Evolutionary conservation across 2,797 vertebrate species (phyloP).

Genomic region (Nyctalus aviator): DNA sequence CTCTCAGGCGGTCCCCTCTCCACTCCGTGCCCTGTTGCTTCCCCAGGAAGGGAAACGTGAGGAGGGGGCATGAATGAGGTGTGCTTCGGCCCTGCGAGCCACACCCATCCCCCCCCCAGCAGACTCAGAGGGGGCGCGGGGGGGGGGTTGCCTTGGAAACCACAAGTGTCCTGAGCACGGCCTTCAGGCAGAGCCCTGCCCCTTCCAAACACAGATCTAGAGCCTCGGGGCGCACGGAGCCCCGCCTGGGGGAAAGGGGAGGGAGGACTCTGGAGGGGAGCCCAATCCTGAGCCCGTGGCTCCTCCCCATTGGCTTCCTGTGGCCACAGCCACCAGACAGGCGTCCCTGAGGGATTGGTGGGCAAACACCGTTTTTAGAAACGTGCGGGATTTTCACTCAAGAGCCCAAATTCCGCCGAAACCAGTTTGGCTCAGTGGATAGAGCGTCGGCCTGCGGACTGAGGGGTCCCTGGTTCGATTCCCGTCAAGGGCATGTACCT

Average conservation of each 20-base stretch:
- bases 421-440: too few species aligned
- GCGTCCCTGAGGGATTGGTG: background rate
- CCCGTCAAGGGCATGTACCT: too few species aligned
- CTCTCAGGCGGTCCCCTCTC: background rate
- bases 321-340: background rate
- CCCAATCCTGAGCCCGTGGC: background rate
- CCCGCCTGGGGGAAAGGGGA: background rate
- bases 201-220: background rate
- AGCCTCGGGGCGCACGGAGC: background rate
- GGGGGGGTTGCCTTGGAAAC: conserved; percentile 47
- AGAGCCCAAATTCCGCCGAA: background rate
- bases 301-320: background rate
- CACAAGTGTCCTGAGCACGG: background rate
- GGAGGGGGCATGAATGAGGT: background rate
- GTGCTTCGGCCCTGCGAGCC: conserved; percentile 13
- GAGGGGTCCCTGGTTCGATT: too few species aligned
- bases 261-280: background rate
- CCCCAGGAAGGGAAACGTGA: background rate
- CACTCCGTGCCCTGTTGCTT: conserved; percentile 50
- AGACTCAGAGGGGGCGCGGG: background rate
- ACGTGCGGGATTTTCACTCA: background rate
- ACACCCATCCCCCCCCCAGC: conserved; percentile 61
- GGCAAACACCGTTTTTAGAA: conserved; percentile 14
- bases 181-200: background rate
- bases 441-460: too few species aligned